Evolutionary conservation across 2,888 invertebrate species (phyloP).

Genomic region (Protophormia terraenovae): DNA sequence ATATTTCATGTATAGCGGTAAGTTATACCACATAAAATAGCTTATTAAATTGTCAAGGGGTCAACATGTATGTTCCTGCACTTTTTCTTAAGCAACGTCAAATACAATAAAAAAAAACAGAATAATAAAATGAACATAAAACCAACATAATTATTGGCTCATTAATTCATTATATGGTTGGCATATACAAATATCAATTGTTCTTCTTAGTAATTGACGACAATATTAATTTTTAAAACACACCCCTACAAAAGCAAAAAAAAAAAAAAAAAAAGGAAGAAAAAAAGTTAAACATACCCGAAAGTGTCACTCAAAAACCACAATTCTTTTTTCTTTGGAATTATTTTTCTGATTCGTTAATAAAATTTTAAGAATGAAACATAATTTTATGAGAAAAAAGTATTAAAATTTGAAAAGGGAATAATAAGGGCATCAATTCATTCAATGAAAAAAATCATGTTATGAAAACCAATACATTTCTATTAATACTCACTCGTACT

Average conservation of each 20-base stretch:
- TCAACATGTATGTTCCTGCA: slow-evolving; percentile 4
- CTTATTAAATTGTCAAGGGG: slow-evolving; percentile 18
- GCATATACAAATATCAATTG: neutral
- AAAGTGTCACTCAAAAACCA: neutral
- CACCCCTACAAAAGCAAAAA: slow-evolving; percentile 34
- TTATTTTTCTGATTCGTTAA: neutral
- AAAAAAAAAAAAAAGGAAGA: neutral
- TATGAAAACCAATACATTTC: slow-evolving; percentile 56
- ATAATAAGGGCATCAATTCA: slow-evolving; percentile 46
- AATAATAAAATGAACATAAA: slow-evolving; percentile 39
- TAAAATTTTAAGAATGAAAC: neutral
- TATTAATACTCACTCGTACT: slow-evolving; percentile 19
- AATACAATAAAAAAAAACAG: neutral
- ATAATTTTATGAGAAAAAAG: slow-evolving; percentile 32
- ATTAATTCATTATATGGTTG: slow-evolving; percentile 44
- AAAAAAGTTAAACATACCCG: neutral
- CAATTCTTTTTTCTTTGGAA: neutral
- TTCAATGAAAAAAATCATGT: too few relatives aligned
- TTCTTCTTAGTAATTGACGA: neutral
- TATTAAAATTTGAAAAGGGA: neutral
- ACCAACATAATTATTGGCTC: slow-evolving; percentile 60
- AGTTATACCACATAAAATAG: neutral
- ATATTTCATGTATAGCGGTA: neutral
- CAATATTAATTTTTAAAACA: slow-evolving; percentile 27
- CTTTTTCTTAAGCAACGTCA: neutral